Conservation (phyloP, 2,888 invertebrate species). For the Caenorhabditis doughertyi region DNA sequence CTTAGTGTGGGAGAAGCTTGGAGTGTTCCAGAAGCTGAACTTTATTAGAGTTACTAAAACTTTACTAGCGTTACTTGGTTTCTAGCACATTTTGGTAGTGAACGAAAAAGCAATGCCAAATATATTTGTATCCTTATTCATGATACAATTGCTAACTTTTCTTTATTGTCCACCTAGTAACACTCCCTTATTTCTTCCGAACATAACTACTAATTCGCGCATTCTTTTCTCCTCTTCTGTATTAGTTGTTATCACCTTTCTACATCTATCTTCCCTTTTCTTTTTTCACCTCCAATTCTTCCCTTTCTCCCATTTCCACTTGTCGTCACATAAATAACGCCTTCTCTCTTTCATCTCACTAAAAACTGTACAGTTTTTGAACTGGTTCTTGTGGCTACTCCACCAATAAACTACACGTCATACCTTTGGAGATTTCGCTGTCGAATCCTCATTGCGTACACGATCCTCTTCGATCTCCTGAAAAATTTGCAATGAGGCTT, state of each 20-base stretch:
- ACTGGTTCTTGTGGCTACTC: not conserved
- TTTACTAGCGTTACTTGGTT: too few species aligned
- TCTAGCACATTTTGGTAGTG: too few species aligned
- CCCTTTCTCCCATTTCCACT: conserved; percentile 4
- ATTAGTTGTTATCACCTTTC: conserved; percentile 18
- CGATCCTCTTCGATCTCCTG: conserved; percentile 75
- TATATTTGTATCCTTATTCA: not conserved
- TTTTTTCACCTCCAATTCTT: conserved; percentile 38
- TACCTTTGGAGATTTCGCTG: conserved; percentile 61
- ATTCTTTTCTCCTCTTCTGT: conserved; percentile 1
- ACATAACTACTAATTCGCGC: conserved; percentile 1
- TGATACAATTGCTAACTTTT: not conserved
- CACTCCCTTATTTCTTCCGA: not conserved
- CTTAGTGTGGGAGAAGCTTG: too few species aligned
- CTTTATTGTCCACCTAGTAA: not conserved
- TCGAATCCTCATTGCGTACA: conserved; percentile 56
- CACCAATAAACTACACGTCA: not conserved
- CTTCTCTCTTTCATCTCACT: conserved; percentile 3
- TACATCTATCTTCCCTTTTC: conserved; percentile 36
- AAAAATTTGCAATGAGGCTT: conserved; percentile 11
- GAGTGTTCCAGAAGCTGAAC: too few species aligned
- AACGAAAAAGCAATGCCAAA: too few species aligned
- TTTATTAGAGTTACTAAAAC: too few species aligned
- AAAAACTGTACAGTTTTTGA: conserved; percentile 27
- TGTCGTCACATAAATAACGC: conserved; percentile 34